Evolutionary conservation across 2,888 invertebrate genomes (phyloP).

Genomic region (Scelioninae gen. 1): DNA sequence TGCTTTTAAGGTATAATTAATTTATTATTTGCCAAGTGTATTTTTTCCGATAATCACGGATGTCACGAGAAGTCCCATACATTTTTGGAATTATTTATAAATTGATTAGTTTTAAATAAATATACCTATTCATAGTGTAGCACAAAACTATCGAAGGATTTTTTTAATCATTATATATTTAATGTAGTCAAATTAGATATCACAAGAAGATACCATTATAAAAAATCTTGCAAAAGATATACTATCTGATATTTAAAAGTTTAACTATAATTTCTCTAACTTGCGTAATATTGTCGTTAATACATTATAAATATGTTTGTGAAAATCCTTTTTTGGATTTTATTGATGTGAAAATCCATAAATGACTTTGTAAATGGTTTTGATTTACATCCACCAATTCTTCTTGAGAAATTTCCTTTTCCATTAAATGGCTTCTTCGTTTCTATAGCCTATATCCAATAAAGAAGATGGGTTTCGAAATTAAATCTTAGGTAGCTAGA

Average conservation of each 20-base stretch:
- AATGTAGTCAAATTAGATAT: constrained; percentile 5
- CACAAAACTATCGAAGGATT: background rate
- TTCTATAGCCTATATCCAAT: constrained; percentile 7
- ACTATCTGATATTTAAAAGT: constrained; percentile 7
- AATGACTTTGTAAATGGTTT: constrained; percentile 10
- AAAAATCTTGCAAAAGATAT: constrained; percentile 1
- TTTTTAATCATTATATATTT: constrained; percentile 10
- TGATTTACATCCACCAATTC: constrained; percentile 24
- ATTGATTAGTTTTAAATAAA: background rate
- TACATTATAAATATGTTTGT: too few relatives aligned
- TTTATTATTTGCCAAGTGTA: constrained; percentile 39
- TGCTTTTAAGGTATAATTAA: constrained; percentile 61
- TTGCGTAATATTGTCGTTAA: background rate
- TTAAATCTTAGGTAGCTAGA: constrained; percentile 38
- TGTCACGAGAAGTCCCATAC: constrained; percentile 8
- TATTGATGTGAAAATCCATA: constrained; percentile 3
- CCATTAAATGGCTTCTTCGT: background rate
- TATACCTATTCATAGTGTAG: background rate
- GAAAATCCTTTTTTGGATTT: too few relatives aligned
- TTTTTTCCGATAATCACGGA: constrained; percentile 28
- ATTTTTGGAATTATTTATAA: constrained; percentile 18
- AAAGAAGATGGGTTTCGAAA: constrained; percentile 7
- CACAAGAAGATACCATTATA: background rate
- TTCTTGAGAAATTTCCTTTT: constrained; percentile 33
- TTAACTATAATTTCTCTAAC: background rate